Percentiles rank a stretch among this genome's conserved stretches.
Evolutionary conservation across 1,140 invertebrate genomes (phyloP).

Genomic region (Yoshiicerus persimilis): DNA sequence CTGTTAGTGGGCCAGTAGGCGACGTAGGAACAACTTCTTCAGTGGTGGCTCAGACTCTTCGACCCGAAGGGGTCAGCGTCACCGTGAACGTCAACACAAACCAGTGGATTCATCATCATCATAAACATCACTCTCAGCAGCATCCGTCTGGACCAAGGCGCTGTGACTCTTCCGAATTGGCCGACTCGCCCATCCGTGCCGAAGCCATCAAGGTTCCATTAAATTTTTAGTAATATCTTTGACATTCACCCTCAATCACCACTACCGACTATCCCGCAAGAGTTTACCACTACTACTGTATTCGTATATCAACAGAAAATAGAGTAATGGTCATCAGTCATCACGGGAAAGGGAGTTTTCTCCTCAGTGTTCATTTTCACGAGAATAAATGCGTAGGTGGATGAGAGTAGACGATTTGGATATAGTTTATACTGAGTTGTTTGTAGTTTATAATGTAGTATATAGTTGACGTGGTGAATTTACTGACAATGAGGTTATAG

Average conservation of each 20-base stretch:
- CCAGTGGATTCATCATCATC: conserved; percentile 27
- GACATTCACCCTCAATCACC: background rate
- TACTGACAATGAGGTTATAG: no score
- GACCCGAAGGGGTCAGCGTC: conserved; percentile 36
- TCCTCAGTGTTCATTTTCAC: background rate
- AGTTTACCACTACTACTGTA: no score
- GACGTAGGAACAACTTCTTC: conserved; percentile 32
- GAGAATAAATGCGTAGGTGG: background rate
- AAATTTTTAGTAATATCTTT: background rate
- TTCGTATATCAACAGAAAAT: no score
- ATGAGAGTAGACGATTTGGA: background rate
- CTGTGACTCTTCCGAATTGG: conserved; percentile 49
- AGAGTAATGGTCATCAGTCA: no score
- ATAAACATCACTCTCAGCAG: background rate
- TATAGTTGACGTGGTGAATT: no score
- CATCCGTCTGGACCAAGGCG: conserved; percentile 32
- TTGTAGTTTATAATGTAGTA: no score
- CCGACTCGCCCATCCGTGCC: conserved; percentile 41
- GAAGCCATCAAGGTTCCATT: conserved; percentile 46
- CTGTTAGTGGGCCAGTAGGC: conserved; percentile 45
- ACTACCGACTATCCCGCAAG: background rate
- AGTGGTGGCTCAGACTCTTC: conserved; percentile 35
- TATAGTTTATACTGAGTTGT: no score
- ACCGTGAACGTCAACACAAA: background rate
- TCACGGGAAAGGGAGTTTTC: background rate